A percentile compares a stretch with the other conserved stretches of the same genome.
phyloP scores from a whole-genome alignment of 1,140 invertebrate species.

The Steinernema feltiae region DNA sequence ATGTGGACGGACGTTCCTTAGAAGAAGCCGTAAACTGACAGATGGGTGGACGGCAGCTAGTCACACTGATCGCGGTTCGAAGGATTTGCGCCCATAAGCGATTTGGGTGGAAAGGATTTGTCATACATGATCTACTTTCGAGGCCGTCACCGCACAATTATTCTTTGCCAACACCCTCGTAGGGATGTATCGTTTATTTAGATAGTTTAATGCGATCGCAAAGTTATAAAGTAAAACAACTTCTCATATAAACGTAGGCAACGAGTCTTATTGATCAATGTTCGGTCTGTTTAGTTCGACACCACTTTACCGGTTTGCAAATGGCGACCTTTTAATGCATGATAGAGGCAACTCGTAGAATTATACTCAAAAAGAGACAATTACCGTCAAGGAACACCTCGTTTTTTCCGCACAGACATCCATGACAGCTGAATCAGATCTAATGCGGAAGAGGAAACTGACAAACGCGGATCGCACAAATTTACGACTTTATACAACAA shows the following conservation, averaged over 20 bases:
- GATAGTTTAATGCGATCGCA: background rate
- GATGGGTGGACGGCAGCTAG: background rate
- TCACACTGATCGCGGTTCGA: background rate
- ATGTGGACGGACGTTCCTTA: background rate
- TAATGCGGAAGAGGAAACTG: too few relatives aligned
- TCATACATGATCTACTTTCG: conserved; percentile 14
- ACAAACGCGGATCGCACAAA: too few relatives aligned
- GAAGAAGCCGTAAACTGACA: conserved; percentile 5
- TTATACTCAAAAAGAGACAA: background rate
- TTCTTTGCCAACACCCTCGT: background rate
- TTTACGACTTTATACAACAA: too few relatives aligned
- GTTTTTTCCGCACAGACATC: too few relatives aligned
- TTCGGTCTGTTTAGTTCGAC: background rate
- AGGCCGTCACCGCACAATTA: background rate
- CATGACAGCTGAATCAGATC: too few relatives aligned
- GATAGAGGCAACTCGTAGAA: background rate
- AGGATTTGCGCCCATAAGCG: conserved; percentile 13
- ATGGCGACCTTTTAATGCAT: background rate
- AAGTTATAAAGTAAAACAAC: background rate
- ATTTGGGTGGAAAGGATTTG: conserved; percentile 13
- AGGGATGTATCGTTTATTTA: background rate
- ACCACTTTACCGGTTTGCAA: background rate
- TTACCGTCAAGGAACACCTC: too few relatives aligned
- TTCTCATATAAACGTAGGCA: background rate
- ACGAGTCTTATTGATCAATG: background rate